Percentiles rank a stretch among this genome's conserved stretches.
Conservation (phyloP, 2,113 vertebrate species). For the Aegotheles bennettii region DNA sequence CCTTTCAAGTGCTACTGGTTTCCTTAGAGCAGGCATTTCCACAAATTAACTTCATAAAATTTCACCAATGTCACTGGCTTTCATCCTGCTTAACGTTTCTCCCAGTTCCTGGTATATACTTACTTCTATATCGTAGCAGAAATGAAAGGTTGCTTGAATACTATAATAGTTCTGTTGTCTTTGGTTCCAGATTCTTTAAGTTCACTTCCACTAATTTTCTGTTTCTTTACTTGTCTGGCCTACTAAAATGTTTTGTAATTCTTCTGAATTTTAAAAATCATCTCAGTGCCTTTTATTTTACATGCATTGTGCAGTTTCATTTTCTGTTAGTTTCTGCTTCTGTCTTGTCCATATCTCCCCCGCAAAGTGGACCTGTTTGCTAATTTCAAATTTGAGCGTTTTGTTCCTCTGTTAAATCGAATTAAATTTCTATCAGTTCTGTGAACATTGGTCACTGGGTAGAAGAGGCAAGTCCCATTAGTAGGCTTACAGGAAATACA, state of each 20-base stretch:
- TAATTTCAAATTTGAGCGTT: neutral
- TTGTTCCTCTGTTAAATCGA: neutral
- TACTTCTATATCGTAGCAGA: neutral
- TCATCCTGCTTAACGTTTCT: neutral
- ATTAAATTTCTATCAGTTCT: neutral
- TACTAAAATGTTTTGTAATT: neutral
- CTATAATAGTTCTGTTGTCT: neutral
- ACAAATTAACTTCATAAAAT: neutral
- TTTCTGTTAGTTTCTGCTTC: neutral
- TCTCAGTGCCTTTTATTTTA: neutral
- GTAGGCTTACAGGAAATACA: neutral
- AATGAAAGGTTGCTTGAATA: neutral
- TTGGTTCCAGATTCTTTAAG: neutral
- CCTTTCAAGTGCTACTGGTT: neutral
- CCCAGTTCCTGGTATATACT: neutral
- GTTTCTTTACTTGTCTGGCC: neutral
- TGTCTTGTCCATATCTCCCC: neutral
- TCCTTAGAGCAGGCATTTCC: neutral
- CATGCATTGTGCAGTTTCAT: accelerated
- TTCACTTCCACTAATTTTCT: neutral
- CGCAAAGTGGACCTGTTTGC: neutral
- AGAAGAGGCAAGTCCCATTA: neutral
- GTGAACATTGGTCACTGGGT: neutral
- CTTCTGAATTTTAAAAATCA: neutral
- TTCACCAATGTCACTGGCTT: accelerated